Evolutionary conservation across 2,797 vertebrate genomes (phyloP), one percentile per base, ranked within the genome.

Genomic region (Gymnodraco acuticeps): DNA sequence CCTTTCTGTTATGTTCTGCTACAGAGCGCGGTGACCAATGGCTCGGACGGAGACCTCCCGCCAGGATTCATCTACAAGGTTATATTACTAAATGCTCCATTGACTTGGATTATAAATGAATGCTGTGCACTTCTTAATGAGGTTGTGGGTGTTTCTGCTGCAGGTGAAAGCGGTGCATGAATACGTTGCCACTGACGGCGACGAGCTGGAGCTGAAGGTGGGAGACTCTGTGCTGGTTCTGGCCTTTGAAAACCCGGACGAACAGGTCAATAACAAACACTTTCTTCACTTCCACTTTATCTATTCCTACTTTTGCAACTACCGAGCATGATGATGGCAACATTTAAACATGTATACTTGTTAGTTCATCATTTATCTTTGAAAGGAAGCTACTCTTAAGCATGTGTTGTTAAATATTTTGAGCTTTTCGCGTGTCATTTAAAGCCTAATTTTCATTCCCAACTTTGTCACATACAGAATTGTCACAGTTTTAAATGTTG

Each of bases 21-120:
- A 3, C 89, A 98, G 97, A 95, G 89, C 75, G 92, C 94, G 2
- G 94, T 95, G 0, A 93, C 97, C 90, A 98, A 97, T 13, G 97
- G 96, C 56, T 90, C 96, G 0, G 96, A 94, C 51, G 94, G 91
- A 12, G 96, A 97, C n/a, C 92, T 98, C 88, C 98, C 98, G n/a
- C 78, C 93, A 63, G 92, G 96, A 48, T 97, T 99, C 90, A 80
- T 98, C 64, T 99, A 96, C 89, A 99, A 99, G 95, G 98, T 97
- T 51, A 90, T 9, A 41, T 13, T 0, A 11, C 27, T 8, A 51
- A 2, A 10, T 46, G 4, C 4, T 47, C 9, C 17, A 9, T 64
- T 16, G 42, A 14, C 52, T 53, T 46, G 5, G 43, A 7, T 43
- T 38, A 38, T 38, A 38, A 38, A 38, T 9, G 0, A 38, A 38